phyloP scores from a whole-genome alignment of 2,797 vertebrate genomes.

The Tolypeutes matacus region DNA sequence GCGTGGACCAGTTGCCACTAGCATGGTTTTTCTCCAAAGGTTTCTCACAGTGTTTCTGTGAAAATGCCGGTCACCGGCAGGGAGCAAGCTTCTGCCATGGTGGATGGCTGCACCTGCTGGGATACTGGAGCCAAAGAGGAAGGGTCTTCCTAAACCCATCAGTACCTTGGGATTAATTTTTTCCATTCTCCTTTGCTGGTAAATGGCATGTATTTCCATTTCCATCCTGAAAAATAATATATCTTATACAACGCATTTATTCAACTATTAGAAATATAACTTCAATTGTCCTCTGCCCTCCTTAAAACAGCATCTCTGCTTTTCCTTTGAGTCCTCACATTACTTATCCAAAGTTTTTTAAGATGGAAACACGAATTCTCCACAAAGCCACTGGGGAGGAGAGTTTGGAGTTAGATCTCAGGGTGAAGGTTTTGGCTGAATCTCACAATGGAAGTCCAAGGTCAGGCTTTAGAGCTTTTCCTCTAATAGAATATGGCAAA shows the following conservation, averaged over 20 bases:
- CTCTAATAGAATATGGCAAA: background rate
- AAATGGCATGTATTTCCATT: slow-evolving; percentile 97
- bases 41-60: slow-evolving; percentile 92
- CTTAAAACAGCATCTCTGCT: background rate
- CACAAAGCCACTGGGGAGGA: background rate
- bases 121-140: slow-evolving; percentile 89
- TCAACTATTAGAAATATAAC: slow-evolving; percentile 38
- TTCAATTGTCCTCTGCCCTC: background rate
- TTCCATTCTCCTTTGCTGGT: slow-evolving; percentile 96
- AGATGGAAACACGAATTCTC: background rate
- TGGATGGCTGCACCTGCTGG: slow-evolving; percentile 90
- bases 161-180: slow-evolving; percentile 94
- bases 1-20: slow-evolving; percentile 92
- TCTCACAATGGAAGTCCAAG: background rate
- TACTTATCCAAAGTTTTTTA: background rate
- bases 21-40: slow-evolving; percentile 91
- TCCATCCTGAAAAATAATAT: slow-evolving; percentile 87
- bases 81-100: slow-evolving; percentile 91
- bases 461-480: background rate
- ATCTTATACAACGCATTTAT: background rate
- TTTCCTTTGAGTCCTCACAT: background rate
- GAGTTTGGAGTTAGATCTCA: background rate
- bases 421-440: background rate
- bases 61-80: slow-evolving; percentile 91
- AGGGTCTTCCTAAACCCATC: slow-evolving; percentile 91